Conservation (phyloP, 1,140 invertebrate genomes). For the Anthonomus grandis region DNA sequence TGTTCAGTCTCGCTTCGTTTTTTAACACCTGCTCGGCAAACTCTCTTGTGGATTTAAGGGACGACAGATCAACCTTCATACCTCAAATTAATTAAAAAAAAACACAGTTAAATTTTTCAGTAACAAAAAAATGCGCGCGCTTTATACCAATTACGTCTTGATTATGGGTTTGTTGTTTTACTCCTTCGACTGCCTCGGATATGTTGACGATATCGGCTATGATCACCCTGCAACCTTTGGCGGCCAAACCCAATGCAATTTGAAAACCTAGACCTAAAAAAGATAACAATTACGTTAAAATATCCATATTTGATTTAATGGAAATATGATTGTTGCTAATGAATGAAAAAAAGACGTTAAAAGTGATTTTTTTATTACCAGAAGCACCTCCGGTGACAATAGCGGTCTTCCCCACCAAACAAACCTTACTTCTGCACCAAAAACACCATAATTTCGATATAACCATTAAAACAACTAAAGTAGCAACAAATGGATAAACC, state of each 20-base stretch:
- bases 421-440: slow-evolving; percentile 16
- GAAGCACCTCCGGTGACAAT: slow-evolving; percentile 14
- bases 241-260: slow-evolving; percentile 37
- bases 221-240: slow-evolving; percentile 39
- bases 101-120: neutral
- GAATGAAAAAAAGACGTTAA: too few relatives aligned
- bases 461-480: neutral
- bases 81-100: slow-evolving; percentile 20
- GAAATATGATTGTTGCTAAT: neutral
- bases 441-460: neutral
- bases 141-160: slow-evolving; percentile 40
- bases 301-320: neutral
- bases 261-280: slow-evolving; percentile 39
- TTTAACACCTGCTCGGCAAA: slow-evolving; percentile 38
- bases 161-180: slow-evolving; percentile 38
- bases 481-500: neutral
- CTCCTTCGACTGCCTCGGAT: slow-evolving; percentile 47
- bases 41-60: slow-evolving; percentile 38
- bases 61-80: slow-evolving; percentile 41
- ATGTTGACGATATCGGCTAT: slow-evolving; percentile 35
- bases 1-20: slow-evolving; percentile 49
- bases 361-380: slow-evolving; percentile 9
- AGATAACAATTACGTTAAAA: neutral
- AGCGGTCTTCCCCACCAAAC: slow-evolving; percentile 15
- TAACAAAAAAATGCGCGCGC: neutral